phyloP scores from a whole-genome alignment of 2,888 invertebrate species.

The Eretmocerus hayati region DNA sequence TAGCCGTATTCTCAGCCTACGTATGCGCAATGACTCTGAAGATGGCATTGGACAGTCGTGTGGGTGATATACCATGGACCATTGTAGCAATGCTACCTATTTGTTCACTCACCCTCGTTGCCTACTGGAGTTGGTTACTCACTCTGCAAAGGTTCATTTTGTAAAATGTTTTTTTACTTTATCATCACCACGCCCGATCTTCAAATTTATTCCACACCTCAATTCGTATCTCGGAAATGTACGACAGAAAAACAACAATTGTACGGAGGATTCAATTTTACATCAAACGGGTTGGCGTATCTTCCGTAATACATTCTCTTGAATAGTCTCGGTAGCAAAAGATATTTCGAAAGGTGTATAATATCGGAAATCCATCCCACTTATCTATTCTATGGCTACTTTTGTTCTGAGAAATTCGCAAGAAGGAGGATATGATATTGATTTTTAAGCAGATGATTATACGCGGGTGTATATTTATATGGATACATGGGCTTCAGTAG shows the following conservation, averaged over 20 bases:
- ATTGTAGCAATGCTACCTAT: slow-evolving; percentile 43
- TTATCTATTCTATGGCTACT: too few relatives aligned
- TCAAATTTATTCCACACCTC: background rate
- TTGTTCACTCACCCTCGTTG: slow-evolving; percentile 39
- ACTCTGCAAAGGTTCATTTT: slow-evolving; percentile 39
- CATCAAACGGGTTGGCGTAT: too few relatives aligned
- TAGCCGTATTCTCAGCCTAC: slow-evolving; percentile 42
- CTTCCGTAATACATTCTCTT: too few relatives aligned
- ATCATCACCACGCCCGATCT: background rate
- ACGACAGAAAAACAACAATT: background rate
- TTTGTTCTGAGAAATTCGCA: too few relatives aligned
- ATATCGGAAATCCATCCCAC: too few relatives aligned
- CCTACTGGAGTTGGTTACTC: slow-evolving; percentile 44
- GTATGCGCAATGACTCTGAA: slow-evolving; percentile 38
- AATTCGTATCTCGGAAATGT: background rate
- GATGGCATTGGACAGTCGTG: slow-evolving; percentile 34
- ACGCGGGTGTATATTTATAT: too few relatives aligned
- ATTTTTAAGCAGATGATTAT: too few relatives aligned
- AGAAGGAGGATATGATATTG: too few relatives aligned
- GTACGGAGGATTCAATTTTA: background rate
- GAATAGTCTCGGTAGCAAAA: too few relatives aligned
- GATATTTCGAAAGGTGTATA: too few relatives aligned
- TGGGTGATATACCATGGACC: slow-evolving; percentile 42
- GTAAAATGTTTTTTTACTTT: background rate
- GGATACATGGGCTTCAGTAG: too few relatives aligned